Evolutionary conservation across 2,888 invertebrate species (phyloP).

Genomic region (Ypsolopha sequella): DNA sequence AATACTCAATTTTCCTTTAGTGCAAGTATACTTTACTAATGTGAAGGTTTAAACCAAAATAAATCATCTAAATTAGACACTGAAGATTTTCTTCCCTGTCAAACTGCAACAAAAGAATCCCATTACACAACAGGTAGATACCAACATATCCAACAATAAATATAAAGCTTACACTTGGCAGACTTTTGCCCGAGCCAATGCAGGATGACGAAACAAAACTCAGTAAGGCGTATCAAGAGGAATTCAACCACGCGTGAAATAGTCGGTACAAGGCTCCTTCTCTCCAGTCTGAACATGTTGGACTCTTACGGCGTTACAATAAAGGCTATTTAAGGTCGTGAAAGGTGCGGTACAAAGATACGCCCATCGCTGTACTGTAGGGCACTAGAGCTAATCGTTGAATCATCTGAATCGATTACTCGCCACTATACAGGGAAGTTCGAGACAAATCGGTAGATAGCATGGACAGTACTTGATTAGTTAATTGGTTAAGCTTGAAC

Average conservation of each 20-base stretch:
- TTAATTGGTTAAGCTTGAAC: too few relatives aligned
- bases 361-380: constrained; percentile 11
- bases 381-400: constrained; percentile 8
- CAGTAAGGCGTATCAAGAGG: constrained; percentile 41
- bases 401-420: constrained; percentile 2
- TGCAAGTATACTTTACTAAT: too few relatives aligned
- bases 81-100: too few relatives aligned
- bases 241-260: constrained; percentile 48
- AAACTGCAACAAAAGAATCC: too few relatives aligned
- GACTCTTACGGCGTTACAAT: not conserved
- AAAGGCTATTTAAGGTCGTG: not conserved
- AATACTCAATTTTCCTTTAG: too few relatives aligned
- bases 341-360: not conserved
- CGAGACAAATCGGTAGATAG: not conserved
- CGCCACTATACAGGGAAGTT: not conserved
- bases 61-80: too few relatives aligned
- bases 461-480: too few relatives aligned
- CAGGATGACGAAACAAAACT: constrained; percentile 36
- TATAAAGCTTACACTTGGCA: not conserved
- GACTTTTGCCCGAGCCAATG: constrained; percentile 5
- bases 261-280: constrained; percentile 20
- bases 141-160: not conserved
- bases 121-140: too few relatives aligned
- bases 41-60: too few relatives aligned
- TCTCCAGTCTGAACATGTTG: not conserved